Conservation (phyloP, 2,888 invertebrate genomes). For the Bellardia pandia region DNA sequence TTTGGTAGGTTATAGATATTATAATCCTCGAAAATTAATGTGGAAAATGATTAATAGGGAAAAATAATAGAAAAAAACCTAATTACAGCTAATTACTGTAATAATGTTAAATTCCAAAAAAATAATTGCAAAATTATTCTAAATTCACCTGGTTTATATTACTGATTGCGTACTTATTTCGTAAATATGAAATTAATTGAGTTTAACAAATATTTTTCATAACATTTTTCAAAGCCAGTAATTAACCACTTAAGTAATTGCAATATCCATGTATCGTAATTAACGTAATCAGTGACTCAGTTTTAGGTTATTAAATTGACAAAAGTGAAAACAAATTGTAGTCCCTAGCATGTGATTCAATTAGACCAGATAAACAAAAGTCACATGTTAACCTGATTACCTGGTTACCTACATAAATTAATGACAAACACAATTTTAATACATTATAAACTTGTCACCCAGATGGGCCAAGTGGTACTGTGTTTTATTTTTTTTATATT, state of each 20-base stretch:
- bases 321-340: neutral
- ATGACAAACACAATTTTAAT: neutral
- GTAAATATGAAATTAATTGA: no score
- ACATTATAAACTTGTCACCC: no score
- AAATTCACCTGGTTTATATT: no score
- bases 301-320: conserved; percentile 2
- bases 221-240: neutral
- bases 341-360: conserved; percentile 29
- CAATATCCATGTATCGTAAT: neutral
- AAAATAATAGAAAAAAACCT: no score
- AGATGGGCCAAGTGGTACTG: no score
- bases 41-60: no score
- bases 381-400: conserved; percentile 8
- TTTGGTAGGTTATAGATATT: no score
- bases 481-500: neutral
- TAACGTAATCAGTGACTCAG: neutral
- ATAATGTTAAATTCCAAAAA: no score
- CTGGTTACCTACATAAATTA: conserved; percentile 17
- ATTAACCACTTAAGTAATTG: conserved; percentile 1
- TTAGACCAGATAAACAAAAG: neutral
- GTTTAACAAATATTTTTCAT: neutral
- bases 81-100: no score
- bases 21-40: no score
- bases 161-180: no score
- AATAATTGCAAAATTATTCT: no score